Evolutionary conservation across 2,888 invertebrate species (phyloP), one percentile per base, ranked within the genome.

Genomic region (Catonia carolina): DNA sequence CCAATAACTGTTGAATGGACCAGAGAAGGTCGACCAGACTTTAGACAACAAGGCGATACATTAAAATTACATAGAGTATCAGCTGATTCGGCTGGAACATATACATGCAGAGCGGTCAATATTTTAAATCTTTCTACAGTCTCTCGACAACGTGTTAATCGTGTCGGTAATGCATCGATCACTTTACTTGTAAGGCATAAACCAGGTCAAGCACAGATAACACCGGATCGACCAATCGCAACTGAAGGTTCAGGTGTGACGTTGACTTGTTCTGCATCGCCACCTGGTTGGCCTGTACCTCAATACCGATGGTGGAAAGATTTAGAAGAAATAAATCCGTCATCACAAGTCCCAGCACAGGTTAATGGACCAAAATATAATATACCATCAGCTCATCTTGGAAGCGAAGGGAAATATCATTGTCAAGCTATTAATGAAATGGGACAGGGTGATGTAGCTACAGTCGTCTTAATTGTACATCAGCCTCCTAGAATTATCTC

Each of bases 231-330:
- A 52, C 91, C 91, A 0, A 83, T 89, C 42, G 89, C 90, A 2
- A 85, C 87, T 56, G 91, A 92, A 68, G 90, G 89, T 12, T 56
- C 64, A 15, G 83, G 85, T 0, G 88, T 89, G 1, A 90, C 88
- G 1, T 77, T 91, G 12, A 89, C 88, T 0, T 94, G 94, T 69
- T 84, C 84, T 37, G 90, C 93, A 0, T 85, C 82, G 62, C 94
- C 94, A 0, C 89, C 91, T 0, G 94, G 94, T n/a, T 93, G 90
- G 85, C 94, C 94, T 0, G 86, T 86, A 20, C 91, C 94, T 0
- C 86, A 88, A 68, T 94, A 86, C 73, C 81, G 89, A 56, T 94
- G 94, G 94, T 90, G 89, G 64, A 51, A 61, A 33, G 64, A 64
- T 49, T 59, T 58, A 7, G 64, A 64, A 41, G 64, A 62, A 33